Conservation (phyloP, 2,797 vertebrate species). For the Sphenodon punctatus region DNA sequence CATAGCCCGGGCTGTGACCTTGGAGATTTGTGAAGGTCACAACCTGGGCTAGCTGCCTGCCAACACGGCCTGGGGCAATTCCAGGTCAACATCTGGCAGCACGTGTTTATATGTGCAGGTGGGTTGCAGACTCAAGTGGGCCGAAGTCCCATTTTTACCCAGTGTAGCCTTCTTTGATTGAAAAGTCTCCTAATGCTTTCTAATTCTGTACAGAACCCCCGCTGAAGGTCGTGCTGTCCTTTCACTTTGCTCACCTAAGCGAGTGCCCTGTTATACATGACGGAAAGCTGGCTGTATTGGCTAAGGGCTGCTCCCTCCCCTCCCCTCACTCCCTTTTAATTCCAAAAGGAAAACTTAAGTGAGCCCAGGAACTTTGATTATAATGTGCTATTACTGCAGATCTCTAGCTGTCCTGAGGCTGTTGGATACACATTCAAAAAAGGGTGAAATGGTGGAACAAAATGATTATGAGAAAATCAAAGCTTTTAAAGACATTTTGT, state of each 20-base stretch:
- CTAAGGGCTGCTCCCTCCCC: neutral
- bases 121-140: too few species aligned
- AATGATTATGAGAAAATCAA: constrained; percentile 65
- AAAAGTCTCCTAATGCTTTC: neutral
- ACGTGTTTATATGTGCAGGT: too few species aligned
- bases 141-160: too few species aligned
- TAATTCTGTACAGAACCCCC: neutral
- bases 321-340: neutral
- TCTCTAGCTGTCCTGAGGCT: constrained; percentile 64
- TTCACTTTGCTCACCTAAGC: neutral
- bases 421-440: constrained; percentile 62
- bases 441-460: constrained; percentile 66
- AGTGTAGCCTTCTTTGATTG: neutral
- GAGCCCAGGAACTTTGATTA: constrained; percentile 57
- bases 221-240: neutral
- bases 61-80: too few species aligned
- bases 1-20: too few species aligned
- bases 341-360: constrained; percentile 33
- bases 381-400: constrained; percentile 66
- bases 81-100: too few species aligned
- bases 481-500: constrained; percentile 71
- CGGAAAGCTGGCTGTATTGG: neutral
- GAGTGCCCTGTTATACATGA: neutral
- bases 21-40: too few species aligned
- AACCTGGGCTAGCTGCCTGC: too few species aligned